Evolutionary conservation across 1,140 invertebrate species (phyloP), one percentile per base, ranked within the genome.

Genomic region (Drosophila sulfurigaster): DNA sequence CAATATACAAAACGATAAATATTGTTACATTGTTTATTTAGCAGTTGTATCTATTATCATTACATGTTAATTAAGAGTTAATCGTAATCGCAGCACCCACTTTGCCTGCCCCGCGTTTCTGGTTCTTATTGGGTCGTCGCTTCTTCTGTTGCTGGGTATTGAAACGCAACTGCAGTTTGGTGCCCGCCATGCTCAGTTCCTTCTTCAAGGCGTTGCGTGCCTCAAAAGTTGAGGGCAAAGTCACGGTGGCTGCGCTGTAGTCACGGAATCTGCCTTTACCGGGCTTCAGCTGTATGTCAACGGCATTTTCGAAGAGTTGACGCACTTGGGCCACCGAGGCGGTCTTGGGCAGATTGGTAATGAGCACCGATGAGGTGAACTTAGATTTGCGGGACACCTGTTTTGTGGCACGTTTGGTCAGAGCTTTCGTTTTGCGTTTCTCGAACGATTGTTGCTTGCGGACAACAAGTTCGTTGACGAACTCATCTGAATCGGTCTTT

Each of bases 201-300:
- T 82, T 38, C 20, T 92, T 92, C 2, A 91, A 28, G 16, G 78
- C 81, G 10, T 73, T 75, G 5, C 91, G 73, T 10, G 91, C 91
- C 56, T 91, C 91, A 46, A 71, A 58, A 5, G 91, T 92, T 0
- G 91, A 75, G 38, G 87, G 86, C 20, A 92, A 46, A 7, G 91
- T 92, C 1, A 92, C 74, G 5, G 91, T 82, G 5, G 91, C 91
- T 7, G 86, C 71, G 57, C 74, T 89, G 10, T 66, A 78, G 16
- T 86, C 83, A 0, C 81, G 75, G 81, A 78, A 81, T 45, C 87
- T 91, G 0, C 82, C 82, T 43, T 81, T 91, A 13, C 85, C 75
- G 0, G 88, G 69, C 5, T 85, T 90, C 13, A 92, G 71, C 54
- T 92, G 91, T 49, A 92, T 91, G 45, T 92, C 91, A 2, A 92